These are phyloP conservation scores for Heteromyza rotundicornis DNA, from an alignment of 2,888 invertebrate genomes.

Conservation along the genomic window DNA sequence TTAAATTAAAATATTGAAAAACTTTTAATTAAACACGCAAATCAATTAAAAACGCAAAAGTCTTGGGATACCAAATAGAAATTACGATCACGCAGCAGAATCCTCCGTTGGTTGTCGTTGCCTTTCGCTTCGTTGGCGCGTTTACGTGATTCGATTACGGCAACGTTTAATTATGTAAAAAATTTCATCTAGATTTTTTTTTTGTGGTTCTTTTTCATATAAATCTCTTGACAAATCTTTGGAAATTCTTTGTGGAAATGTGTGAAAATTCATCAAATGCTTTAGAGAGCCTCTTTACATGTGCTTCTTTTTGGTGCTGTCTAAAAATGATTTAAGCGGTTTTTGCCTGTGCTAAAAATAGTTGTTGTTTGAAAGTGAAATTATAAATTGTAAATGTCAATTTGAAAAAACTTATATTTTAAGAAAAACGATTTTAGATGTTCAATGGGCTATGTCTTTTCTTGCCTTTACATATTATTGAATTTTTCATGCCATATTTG, in stretches of 20 bases:
- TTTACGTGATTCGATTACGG: neutral
- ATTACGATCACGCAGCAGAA: constrained; percentile 2
- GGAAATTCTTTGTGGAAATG: neutral
- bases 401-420: neutral
- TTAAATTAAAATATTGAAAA: constrained; percentile 33
- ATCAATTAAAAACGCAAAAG: neutral
- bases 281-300: neutral
- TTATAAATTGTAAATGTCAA: neutral
- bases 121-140: no score
- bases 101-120: neutral
- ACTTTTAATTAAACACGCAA: constrained; percentile 17
- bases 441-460: no score
- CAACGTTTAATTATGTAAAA: neutral
- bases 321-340: neutral
- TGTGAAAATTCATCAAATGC: neutral
- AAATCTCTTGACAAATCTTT: neutral
- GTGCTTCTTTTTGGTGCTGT: no score
- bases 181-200: neutral
- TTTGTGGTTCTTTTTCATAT: neutral
- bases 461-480: no score
- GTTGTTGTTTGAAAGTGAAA: neutral
- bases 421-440: no score
- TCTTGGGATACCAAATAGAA: neutral
- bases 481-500: no score
- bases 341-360: neutral